Conservation (phyloP, 2,113 vertebrate genomes). For the Polyodon spathula region DNA sequence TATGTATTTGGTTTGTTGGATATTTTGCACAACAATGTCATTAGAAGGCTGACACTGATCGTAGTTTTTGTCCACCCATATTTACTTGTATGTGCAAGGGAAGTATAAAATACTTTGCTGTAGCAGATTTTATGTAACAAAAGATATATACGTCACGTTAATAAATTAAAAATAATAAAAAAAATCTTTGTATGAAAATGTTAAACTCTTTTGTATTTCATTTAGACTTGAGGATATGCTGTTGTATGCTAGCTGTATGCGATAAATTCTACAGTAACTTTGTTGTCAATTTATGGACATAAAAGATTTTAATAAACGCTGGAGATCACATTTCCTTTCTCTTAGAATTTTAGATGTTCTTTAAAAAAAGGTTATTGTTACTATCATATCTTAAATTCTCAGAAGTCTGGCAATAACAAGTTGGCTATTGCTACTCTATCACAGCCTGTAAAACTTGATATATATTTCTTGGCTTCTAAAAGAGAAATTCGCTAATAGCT, state of each 20-base stretch:
- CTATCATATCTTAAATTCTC: too few relatives aligned
- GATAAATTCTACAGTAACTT: constrained; percentile 69
- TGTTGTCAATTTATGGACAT: constrained; percentile 66
- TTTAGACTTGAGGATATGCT: constrained; percentile 62
- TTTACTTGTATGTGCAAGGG: constrained; percentile 76
- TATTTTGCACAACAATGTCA: constrained; percentile 72
- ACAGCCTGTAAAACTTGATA: too few relatives aligned
- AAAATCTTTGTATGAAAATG: constrained; percentile 70
- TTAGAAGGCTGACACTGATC: constrained; percentile 59
- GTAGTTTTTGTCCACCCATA: constrained; percentile 64
- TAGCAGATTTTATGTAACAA: constrained; percentile 91
- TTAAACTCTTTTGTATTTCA: constrained; percentile 60
- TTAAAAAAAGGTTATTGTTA: neutral
- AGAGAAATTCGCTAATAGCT: too few relatives aligned
- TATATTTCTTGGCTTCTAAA: too few relatives aligned
- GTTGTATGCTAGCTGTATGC: constrained; percentile 69
- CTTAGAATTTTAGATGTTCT: constrained; percentile 12
- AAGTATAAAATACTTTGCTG: constrained; percentile 78
- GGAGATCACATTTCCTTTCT: constrained; percentile 54
- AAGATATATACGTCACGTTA: constrained; percentile 72
- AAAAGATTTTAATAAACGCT: constrained; percentile 73
- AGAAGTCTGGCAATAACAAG: too few relatives aligned
- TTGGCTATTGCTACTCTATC: too few relatives aligned
- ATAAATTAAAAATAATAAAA: constrained; percentile 64
- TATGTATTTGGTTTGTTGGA: constrained; percentile 72